Evolutionary conservation across 2,888 invertebrate genomes (phyloP).

Genomic region (Balanococcus diminutus): DNA sequence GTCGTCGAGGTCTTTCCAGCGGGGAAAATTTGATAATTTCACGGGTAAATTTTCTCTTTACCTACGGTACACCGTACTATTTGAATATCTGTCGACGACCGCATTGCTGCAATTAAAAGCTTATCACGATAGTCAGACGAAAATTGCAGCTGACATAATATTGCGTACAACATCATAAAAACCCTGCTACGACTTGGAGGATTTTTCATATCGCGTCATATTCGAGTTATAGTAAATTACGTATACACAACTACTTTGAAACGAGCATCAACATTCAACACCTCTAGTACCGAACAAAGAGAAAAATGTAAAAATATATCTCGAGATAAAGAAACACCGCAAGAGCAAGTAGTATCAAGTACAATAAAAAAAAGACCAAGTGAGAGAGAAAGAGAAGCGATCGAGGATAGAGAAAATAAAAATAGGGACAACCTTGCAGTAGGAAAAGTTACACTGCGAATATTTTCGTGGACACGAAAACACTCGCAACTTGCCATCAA

Average conservation of each 20-base stretch:
- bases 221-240: background rate
- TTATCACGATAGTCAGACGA: background rate
- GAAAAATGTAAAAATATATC: background rate
- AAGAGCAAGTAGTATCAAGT: background rate
- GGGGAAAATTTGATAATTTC: background rate
- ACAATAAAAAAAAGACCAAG: background rate
- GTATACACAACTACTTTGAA: background rate
- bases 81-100: background rate
- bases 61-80: background rate
- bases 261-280: too few species aligned
- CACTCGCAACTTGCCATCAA: constrained; percentile 29
- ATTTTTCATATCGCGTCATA: background rate
- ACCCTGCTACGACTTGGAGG: background rate
- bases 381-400: background rate
- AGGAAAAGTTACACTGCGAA: background rate
- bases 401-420: background rate
- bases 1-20: background rate
- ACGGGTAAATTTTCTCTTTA: background rate
- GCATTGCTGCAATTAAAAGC: background rate
- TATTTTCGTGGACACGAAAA: background rate
- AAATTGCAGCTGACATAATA: background rate
- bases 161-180: background rate
- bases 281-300: background rate
- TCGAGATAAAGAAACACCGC: background rate
- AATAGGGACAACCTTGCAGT: background rate